Evolutionary conservation across 2,113 vertebrate species (phyloP).

Genomic region (Eidolon helvum): DNA sequence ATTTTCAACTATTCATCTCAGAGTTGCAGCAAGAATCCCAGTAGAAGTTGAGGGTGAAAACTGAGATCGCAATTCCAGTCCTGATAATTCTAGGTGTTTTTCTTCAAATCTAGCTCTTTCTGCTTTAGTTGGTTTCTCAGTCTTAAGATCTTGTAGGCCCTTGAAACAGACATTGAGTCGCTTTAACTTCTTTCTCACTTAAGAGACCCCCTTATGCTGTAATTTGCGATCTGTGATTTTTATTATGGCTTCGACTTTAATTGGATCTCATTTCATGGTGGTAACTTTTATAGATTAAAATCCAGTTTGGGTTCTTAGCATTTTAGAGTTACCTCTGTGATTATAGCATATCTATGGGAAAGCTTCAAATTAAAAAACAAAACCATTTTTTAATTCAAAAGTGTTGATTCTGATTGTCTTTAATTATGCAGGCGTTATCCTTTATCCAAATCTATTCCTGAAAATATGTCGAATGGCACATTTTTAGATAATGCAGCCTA

Average conservation of each 20-base stretch:
- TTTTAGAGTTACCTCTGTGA: neutral
- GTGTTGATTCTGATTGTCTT: neutral
- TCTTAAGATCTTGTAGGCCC: neutral
- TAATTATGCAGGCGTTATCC: neutral
- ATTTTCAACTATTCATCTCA: neutral
- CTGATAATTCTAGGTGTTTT: neutral
- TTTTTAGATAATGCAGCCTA: neutral
- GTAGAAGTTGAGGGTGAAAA: neutral
- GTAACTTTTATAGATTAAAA: slow-evolving; percentile 30
- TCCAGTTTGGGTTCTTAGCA: neutral
- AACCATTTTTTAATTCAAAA: neutral
- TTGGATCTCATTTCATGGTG: slow-evolving; percentile 1
- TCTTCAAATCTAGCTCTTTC: neutral
- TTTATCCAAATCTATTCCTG: slow-evolving; percentile 10
- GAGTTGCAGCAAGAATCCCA: neutral
- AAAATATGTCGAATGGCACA: neutral
- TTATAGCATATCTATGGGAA: neutral
- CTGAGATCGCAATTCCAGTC: neutral
- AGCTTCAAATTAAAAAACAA: slow-evolving; percentile 2
- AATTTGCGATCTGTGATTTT: neutral
- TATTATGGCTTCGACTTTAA: slow-evolving; percentile 27
- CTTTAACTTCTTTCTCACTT: neutral
- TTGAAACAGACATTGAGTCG: neutral
- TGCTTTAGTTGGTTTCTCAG: neutral
- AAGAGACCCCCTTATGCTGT: neutral